Evolutionary conservation across 2,888 invertebrate genomes (phyloP), one percentile per base, ranked within the genome.

Genomic region (Encarsia formosa): DNA sequence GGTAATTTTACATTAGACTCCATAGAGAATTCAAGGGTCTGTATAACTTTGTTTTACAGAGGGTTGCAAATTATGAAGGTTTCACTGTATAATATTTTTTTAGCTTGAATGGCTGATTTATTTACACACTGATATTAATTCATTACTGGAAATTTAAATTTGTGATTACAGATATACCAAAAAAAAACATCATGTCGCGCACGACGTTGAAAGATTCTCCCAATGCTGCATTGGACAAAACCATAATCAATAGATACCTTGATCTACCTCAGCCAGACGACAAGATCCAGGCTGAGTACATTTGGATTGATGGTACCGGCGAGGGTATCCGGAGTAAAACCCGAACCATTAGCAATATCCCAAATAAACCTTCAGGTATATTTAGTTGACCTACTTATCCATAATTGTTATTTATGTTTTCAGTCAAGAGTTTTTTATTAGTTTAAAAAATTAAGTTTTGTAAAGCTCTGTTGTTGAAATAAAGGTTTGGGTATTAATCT

Each of bases 301-400:
- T 95, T 49, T 96, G 95, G 95, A 91, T 96, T 65, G 95, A 96
- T 70, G 95, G 95, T 24, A 86, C 88, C n/a, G 94, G 91, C 20
- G 92, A 94, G 73, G 83, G 87, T 66, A 69, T 94, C 46, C 81
- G 94, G 56, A 87, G 88, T 76, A 96, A 96, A 76, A 92, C 93
- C 58, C 81, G 91, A 59, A 95, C 95, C 1, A 71, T 94, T 57
- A 85, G 85, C 70, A 89, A 86, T 65, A 82, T 90, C 59, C 93
- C 94, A 3, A 82, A 80, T 60, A 76, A 78, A 61, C 83, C 90
- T 3, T 83, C 84, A 77, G 88, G 90, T 90, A 29, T 48, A 34
- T 6, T 34, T 34, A 6, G 15, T 34, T 5, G 9, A 34, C n/a
- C n/a, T n/a, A n/a, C n/a, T n/a, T n/a, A n/a, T n/a, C n/a, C n/a